Evolutionary conservation across 2,113 vertebrate species (phyloP).

Genomic region (Myodes glareolus): DNA sequence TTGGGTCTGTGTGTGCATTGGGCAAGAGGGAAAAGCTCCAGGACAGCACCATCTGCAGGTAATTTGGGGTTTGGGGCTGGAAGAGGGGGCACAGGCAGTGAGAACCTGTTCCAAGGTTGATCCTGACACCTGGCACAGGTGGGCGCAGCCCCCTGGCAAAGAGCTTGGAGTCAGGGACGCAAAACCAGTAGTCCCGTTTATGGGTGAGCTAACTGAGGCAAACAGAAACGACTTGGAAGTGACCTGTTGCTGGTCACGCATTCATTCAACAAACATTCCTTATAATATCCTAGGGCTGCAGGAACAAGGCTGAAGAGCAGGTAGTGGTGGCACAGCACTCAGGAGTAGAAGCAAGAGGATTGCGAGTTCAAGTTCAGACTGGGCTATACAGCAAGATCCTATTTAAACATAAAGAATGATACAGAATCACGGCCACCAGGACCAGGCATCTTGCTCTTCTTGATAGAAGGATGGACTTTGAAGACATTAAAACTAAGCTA

Average conservation of each 20-base stretch:
- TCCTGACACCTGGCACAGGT: background rate
- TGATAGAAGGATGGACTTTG: background rate
- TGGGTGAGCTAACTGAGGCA: background rate
- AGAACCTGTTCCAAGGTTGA: background rate
- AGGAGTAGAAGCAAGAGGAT: background rate
- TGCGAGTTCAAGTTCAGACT: background rate
- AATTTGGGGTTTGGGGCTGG: constrained; percentile 70
- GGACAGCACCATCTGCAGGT: constrained; percentile 35
- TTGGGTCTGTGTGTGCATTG: constrained; percentile 62
- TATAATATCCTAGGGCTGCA: background rate
- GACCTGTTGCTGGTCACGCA: background rate
- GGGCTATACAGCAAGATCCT: background rate
- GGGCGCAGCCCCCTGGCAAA: background rate
- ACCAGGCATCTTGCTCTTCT: background rate
- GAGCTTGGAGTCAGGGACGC: background rate
- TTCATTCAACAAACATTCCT: background rate
- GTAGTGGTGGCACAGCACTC: background rate
- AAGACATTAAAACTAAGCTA: background rate
- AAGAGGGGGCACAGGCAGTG: background rate
- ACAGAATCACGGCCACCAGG: too few relatives aligned
- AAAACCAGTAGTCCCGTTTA: background rate
- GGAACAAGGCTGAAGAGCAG: background rate
- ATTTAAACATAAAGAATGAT: background rate
- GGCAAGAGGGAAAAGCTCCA: constrained; percentile 63
- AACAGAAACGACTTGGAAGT: background rate